Percentiles rank a stretch among this genome's conserved stretches.
phyloP scores from a whole-genome alignment of 1,140 invertebrate genomes.

The Drosophila oshimai region DNA sequence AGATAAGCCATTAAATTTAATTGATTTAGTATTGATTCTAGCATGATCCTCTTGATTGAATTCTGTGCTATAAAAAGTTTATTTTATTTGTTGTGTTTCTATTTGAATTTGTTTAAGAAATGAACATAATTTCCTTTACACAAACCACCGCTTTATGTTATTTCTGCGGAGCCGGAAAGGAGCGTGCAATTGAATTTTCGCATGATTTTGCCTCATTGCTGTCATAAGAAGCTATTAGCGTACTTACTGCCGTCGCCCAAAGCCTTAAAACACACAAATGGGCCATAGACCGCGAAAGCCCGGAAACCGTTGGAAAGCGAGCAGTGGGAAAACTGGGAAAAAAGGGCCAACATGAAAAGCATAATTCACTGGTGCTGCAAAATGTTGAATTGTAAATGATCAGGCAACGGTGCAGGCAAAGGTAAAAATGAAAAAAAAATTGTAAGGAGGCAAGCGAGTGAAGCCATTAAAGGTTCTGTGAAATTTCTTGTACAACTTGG shows the following conservation, averaged over 20 bases:
- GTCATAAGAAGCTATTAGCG: slow-evolving; percentile 71
- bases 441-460: slow-evolving; percentile 16
- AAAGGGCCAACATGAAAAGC: slow-evolving; percentile 54
- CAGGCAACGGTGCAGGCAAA: slow-evolving; percentile 19
- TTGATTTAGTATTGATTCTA: too few species aligned
- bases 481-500: slow-evolving; percentile 37
- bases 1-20: too few species aligned
- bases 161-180: not conserved
- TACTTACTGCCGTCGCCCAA: slow-evolving; percentile 45
- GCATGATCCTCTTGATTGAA: too few species aligned
- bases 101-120: too few species aligned
- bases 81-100: too few species aligned
- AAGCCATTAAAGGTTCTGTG: slow-evolving; percentile 53
- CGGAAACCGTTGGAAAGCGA: slow-evolving; percentile 10
- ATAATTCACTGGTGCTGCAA: slow-evolving; percentile 63
- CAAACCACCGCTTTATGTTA: not conserved
- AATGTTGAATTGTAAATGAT: slow-evolving; percentile 78
- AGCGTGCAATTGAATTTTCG: slow-evolving; percentile 42
- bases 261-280: slow-evolving; percentile 26
- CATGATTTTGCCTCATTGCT: slow-evolving; percentile 50
- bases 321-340: slow-evolving; percentile 10
- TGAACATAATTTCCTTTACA: too few species aligned
- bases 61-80: too few species aligned
- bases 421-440: slow-evolving; percentile 2
- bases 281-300: slow-evolving; percentile 10